Evolutionary conservation across 2,113 vertebrate genomes (phyloP).

Genomic region (Scophthalmus maximus): DNA sequence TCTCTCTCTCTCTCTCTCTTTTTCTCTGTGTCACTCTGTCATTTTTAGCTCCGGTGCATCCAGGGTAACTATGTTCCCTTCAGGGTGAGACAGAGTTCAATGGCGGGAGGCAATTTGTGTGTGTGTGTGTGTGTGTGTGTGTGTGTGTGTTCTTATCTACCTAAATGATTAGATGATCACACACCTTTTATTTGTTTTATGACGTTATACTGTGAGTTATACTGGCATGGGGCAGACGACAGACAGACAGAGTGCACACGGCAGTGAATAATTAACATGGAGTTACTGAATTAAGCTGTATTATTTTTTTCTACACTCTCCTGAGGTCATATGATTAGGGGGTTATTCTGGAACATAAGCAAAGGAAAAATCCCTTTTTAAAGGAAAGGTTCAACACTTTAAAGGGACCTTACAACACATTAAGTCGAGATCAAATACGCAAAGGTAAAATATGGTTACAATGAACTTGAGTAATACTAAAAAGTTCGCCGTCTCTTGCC

Average conservation of each 20-base stretch:
- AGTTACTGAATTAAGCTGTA: background rate
- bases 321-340: background rate
- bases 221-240: background rate
- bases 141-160: slow-evolving; percentile 36
- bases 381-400: background rate
- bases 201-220: slow-evolving; percentile 4
- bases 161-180: slow-evolving; percentile 32
- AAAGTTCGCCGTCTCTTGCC: background rate
- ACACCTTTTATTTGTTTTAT: slow-evolving; percentile 27
- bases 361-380: background rate
- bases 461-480: background rate
- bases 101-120: background rate
- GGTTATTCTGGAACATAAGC: background rate
- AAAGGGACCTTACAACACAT: background rate
- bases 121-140: slow-evolving; percentile 8
- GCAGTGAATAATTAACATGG: background rate
- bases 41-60: background rate
- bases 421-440: background rate
- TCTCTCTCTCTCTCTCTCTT: background rate
- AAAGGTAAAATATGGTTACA: background rate
- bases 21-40: background rate
- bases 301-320: too few relatives aligned
- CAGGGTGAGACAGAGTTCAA: background rate
- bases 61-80: background rate
- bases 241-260: slow-evolving; percentile 1